These are phyloP conservation scores for Euspilapteryx auroguttella DNA, from an alignment of 2,888 invertebrate genomes.

Conservation along the genomic window DNA sequence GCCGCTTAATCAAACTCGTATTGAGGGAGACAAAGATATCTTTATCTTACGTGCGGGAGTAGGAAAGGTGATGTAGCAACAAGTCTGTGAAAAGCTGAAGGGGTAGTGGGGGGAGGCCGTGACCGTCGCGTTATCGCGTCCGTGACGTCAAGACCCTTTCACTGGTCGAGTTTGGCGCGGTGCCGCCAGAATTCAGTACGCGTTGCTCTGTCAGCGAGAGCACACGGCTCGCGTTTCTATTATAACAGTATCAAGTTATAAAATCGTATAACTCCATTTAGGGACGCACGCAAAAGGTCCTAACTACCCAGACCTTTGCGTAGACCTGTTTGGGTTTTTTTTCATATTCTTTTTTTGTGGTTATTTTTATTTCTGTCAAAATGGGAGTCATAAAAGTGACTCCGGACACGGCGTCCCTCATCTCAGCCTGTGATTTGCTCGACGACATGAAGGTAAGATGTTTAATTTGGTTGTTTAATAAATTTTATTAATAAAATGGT, in stretches of 20 bases:
- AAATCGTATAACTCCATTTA: too few relatives aligned
- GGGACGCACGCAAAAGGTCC: slow-evolving; percentile 35
- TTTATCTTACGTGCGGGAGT: slow-evolving; percentile 14
- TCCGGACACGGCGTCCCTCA: slow-evolving; percentile 41
- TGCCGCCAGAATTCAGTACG: slow-evolving; percentile 32
- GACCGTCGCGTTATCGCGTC: slow-evolving; percentile 37
- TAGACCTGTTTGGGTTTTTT: slow-evolving; percentile 10
- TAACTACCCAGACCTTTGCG: slow-evolving; percentile 27
- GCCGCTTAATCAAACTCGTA: slow-evolving; percentile 21
- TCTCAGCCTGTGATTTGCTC: slow-evolving; percentile 50
- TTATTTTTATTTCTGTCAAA: slow-evolving; percentile 8
- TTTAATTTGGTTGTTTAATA: too few relatives aligned
- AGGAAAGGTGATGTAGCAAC: slow-evolving; percentile 39
- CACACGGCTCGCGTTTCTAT: slow-evolving; percentile 44
- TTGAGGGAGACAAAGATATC: slow-evolving; percentile 33
- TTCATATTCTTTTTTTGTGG: too few relatives aligned
- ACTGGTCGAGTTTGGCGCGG: slow-evolving; percentile 37
- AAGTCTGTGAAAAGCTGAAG: slow-evolving; percentile 20
- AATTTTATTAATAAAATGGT: too few relatives aligned
- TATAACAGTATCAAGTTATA: too few relatives aligned
- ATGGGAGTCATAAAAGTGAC: slow-evolving; percentile 54
- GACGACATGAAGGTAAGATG: slow-evolving; percentile 52
- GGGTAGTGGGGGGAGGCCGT: slow-evolving; percentile 15
- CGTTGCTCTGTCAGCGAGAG: slow-evolving; percentile 56
- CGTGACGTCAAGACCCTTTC: slow-evolving; percentile 64